A percentile compares a stretch with the other conserved stretches of the same genome.
These are phyloP conservation scores for Balaenoptera acutorostrata DNA, from an alignment of 2,113 vertebrate species.

Conservation along the genomic window DNA sequence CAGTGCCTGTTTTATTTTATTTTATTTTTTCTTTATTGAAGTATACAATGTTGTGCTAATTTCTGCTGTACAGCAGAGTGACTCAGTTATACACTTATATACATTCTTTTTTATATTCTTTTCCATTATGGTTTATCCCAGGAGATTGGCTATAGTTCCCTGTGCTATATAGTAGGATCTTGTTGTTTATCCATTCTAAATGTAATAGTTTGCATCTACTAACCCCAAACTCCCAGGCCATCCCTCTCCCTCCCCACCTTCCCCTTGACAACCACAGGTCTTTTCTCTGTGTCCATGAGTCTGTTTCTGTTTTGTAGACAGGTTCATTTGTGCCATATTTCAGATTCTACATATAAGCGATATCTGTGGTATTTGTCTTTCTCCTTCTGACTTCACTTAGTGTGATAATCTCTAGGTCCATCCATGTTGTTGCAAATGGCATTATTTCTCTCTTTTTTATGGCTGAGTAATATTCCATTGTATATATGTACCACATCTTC, in stretches of 20 bases:
- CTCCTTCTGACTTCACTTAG: not conserved
- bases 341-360: not conserved
- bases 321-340: not conserved
- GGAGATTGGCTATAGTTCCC: not conserved
- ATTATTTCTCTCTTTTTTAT: not conserved
- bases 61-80: not conserved
- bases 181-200: not conserved
- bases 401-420: not conserved
- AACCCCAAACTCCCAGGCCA: not conserved
- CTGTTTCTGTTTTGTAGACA: not conserved
- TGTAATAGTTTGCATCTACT: not conserved
- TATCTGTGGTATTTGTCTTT: not conserved
- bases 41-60: not conserved
- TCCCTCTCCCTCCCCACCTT: not conserved
- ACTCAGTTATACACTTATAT: not conserved
- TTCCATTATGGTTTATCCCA: not conserved
- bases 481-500: not conserved
- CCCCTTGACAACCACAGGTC: not conserved
- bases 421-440: not conserved
- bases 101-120: not conserved
- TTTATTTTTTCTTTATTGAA: not conserved
- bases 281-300: not conserved
- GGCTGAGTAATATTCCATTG: not conserved
- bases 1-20: not conserved
- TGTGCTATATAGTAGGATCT: not conserved